Evolutionary conservation across 1,140 invertebrate genomes (phyloP).

Genomic region (Campoletis sonorensis): DNA sequence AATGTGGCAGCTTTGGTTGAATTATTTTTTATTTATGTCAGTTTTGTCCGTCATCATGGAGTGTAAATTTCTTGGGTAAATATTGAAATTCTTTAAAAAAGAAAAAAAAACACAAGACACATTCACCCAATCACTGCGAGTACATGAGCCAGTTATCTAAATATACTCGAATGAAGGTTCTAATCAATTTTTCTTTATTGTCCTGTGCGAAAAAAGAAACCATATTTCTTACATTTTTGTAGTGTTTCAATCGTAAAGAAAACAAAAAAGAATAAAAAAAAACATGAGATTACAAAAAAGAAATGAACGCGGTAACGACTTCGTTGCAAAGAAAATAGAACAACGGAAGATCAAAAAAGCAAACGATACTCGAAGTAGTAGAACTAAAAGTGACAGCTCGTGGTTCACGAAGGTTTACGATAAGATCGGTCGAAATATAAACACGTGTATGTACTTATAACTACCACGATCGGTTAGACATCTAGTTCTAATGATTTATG

Average conservation of each 20-base stretch:
- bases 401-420: conserved; percentile 20
- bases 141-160: background rate
- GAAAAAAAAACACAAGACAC: background rate
- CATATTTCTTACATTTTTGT: background rate
- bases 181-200: background rate
- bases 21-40: background rate
- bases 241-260: background rate
- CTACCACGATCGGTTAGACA: conserved; percentile 63
- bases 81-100: background rate
- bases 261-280: background rate
- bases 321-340: background rate
- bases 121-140: too few species aligned
- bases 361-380: conserved; percentile 37
- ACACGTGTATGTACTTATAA: conserved; percentile 65
- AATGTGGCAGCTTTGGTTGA: background rate
- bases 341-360: conserved; percentile 39
- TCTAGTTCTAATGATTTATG: conserved; percentile 66
- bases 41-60: background rate
- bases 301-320: background rate
- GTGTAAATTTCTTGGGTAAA: background rate
- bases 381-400: conserved; percentile 21
- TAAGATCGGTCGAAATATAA: conserved; percentile 50
- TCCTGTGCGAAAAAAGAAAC: background rate
- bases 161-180: conserved; percentile 6
- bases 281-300: too few species aligned